phyloP scores from a whole-genome alignment of 2,113 vertebrate species.

The Labrus mixtus region DNA sequence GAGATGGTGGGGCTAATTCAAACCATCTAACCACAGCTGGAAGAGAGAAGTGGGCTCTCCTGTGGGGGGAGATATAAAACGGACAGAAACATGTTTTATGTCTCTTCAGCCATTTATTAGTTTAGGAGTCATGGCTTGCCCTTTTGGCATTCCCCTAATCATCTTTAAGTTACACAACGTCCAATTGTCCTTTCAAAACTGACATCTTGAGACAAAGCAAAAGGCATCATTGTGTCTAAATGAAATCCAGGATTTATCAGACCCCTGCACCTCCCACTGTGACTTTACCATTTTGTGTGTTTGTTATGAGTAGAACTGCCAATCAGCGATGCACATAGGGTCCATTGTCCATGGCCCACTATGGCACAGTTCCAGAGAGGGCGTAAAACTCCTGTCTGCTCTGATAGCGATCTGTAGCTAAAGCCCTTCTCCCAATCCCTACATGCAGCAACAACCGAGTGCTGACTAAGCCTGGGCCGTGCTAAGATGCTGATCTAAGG shows the following conservation, averaged over 20 bases:
- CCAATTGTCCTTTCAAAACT: constrained; percentile 45
- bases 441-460: constrained; percentile 62
- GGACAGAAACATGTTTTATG: constrained; percentile 38
- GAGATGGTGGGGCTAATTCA: constrained; percentile 73
- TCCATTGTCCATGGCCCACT: constrained; percentile 72
- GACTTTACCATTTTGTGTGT: constrained; percentile 76
- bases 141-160: constrained; percentile 40
- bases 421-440: constrained; percentile 76
- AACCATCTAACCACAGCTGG: constrained; percentile 69
- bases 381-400: constrained; percentile 75
- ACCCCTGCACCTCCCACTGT: constrained; percentile 59
- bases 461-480: constrained; percentile 59
- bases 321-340: constrained; percentile 79
- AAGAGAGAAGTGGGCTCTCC: constrained; percentile 41
- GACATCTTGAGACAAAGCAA: constrained; percentile 64
- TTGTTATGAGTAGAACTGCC: constrained; percentile 77
- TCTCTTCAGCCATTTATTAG: constrained; percentile 23
- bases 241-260: constrained; percentile 63
- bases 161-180: constrained; percentile 49
- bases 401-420: constrained; percentile 82
- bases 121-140: constrained; percentile 36
- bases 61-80: constrained; percentile 37
- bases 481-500: constrained; percentile 74
- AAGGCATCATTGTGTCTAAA: constrained; percentile 56
- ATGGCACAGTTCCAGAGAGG: constrained; percentile 75